phyloP scores from a whole-genome alignment of 2,797 vertebrate genomes.

The Streptopelia turtur region DNA sequence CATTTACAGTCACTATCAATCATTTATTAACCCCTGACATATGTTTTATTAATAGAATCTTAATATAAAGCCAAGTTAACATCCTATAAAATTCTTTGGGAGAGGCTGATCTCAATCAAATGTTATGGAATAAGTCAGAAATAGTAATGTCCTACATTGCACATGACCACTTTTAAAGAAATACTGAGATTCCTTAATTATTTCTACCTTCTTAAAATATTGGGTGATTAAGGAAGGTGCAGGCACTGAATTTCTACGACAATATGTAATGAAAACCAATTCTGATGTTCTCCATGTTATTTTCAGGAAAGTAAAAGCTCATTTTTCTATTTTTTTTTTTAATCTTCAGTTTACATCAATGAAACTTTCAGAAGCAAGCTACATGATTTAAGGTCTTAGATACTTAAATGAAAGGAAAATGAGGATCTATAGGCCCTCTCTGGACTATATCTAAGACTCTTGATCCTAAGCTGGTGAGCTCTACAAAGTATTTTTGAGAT shows the following conservation, averaged over 20 bases:
- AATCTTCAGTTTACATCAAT: neutral
- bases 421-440: neutral
- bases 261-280: neutral
- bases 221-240: neutral
- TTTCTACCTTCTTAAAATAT: neutral
- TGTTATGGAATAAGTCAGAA: neutral
- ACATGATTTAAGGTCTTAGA: neutral
- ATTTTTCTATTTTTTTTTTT: neutral
- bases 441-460: neutral
- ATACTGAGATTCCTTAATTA: neutral
- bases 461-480: neutral
- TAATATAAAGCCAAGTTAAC: neutral
- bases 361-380: neutral
- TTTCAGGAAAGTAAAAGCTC: neutral
- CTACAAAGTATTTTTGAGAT: neutral
- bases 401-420: neutral
- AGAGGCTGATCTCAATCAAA: neutral
- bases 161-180: neutral
- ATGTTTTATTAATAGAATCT: neutral
- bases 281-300: neutral
- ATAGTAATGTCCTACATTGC: neutral
- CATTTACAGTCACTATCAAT: neutral
- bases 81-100: neutral
- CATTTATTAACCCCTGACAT: conserved; percentile 20
- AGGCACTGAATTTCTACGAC: neutral